phyloP scores from a whole-genome alignment of 2,888 invertebrate genomes.

The Nematopogon swammerdamellus region DNA sequence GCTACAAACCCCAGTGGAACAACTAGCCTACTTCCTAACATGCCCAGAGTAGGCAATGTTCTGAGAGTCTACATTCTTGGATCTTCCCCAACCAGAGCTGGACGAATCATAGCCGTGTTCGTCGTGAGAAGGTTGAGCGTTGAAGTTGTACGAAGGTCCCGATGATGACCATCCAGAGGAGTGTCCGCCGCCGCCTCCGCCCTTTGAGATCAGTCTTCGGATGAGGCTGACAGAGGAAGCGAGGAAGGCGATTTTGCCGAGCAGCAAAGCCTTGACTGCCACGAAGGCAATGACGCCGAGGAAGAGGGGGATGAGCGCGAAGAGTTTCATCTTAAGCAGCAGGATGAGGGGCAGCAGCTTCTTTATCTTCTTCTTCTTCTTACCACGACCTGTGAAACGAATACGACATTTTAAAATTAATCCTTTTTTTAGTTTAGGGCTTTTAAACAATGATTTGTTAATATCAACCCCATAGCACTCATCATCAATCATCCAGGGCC shows the following conservation, averaged over 20 bases:
- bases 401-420: no score
- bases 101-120: slow-evolving; percentile 53
- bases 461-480: no score
- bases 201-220: slow-evolving; percentile 65
- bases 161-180: slow-evolving; percentile 25
- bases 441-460: no score
- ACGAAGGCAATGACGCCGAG: slow-evolving; percentile 71
- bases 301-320: slow-evolving; percentile 72
- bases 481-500: no score
- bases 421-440: no score
- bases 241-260: slow-evolving; percentile 82
- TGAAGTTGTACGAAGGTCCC: slow-evolving; percentile 56
- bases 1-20: no score
- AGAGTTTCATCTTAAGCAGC: slow-evolving; percentile 73
- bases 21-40: slow-evolving; percentile 19
- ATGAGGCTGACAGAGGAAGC: slow-evolving; percentile 65
- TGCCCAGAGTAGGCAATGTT: slow-evolving; percentile 63
- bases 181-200: slow-evolving; percentile 47
- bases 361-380: slow-evolving; percentile 77
- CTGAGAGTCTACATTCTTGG: slow-evolving; percentile 60
- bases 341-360: slow-evolving; percentile 71
- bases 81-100: slow-evolving; percentile 61
- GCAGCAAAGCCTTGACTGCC: slow-evolving; percentile 79
- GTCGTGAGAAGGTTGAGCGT: slow-evolving; percentile 58
- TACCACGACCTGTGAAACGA: slow-evolving; percentile 63